phyloP scores from a whole-genome alignment of 2,113 vertebrate species.

The Illadopsis cleaveri region DNA sequence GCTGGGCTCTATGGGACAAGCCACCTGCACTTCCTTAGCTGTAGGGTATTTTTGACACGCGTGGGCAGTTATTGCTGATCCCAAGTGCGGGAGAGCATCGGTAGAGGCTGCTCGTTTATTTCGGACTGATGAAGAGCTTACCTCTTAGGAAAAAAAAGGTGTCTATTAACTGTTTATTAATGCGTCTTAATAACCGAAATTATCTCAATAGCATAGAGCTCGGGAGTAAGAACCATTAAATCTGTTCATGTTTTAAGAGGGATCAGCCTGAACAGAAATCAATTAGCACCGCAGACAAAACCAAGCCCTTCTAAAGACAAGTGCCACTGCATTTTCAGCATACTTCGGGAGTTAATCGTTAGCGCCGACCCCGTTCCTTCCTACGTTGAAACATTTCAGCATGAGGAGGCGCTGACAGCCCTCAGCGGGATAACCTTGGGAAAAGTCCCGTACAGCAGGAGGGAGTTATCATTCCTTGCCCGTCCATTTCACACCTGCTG shows the following conservation, averaged over 20 bases:
- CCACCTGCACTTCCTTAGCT: neutral
- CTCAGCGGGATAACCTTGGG: neutral
- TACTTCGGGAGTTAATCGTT: neutral
- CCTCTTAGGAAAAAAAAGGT: neutral
- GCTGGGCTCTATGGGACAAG: neutral
- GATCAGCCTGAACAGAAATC: constrained; percentile 60
- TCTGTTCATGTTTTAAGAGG: constrained; percentile 61
- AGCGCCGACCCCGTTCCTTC: neutral
- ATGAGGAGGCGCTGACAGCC: neutral
- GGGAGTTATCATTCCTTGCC: neutral
- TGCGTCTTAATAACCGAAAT: constrained; percentile 56
- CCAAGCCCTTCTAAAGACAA: constrained; percentile 44
- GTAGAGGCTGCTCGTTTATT: neutral
- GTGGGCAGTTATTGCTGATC: neutral
- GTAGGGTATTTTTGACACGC: neutral
- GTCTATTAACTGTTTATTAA: constrained; percentile 52
- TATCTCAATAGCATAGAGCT: constrained; percentile 26
- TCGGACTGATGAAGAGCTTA: neutral
- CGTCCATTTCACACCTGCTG: neutral
- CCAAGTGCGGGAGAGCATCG: neutral
- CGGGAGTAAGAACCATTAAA: constrained; percentile 64
- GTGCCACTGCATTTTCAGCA: constrained; percentile 40
- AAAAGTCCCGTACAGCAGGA: neutral
- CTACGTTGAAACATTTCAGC: neutral
- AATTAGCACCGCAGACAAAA: constrained; percentile 57